Percentiles rank a stretch among this genome's conserved stretches.
Evolutionary conservation across 2,797 vertebrate genomes (phyloP).

Genomic region (Halcyon chelicuti): DNA sequence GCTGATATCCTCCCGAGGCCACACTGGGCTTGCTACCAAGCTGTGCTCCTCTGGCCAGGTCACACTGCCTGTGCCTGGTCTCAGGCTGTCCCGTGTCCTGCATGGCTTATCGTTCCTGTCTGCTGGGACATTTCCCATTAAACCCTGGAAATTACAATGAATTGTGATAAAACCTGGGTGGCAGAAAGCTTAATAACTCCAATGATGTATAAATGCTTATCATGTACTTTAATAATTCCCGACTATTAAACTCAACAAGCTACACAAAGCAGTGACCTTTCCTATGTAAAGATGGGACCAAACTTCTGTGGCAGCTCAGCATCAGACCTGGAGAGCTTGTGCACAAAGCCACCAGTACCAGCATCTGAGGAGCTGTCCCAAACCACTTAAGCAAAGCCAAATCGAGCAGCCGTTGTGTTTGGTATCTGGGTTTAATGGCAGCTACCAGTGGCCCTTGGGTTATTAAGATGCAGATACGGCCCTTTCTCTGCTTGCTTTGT

Average conservation of each 20-base stretch:
- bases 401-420: neutral
- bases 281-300: neutral
- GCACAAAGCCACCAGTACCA: neutral
- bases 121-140: neutral
- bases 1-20: rapidly evolving
- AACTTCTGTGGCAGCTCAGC: neutral
- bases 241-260: neutral
- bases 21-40: neutral
- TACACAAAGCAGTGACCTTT: neutral
- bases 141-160: neutral
- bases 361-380: neutral
- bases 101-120: rapidly evolving
- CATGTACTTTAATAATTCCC: neutral
- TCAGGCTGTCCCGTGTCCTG: neutral
- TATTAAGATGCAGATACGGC: neutral
- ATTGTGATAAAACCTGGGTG: neutral
- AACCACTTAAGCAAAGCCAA: neutral
- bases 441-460: rapidly evolving
- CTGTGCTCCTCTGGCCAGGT: rapidly evolving
- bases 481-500: neutral
- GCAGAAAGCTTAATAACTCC: neutral
- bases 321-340: neutral
- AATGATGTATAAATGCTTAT: neutral
- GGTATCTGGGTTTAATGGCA: neutral
- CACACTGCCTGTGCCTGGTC: neutral